Base-by-base conservation (phyloP, 2,888 invertebrate species). In the Encarsia formosa region DNA sequence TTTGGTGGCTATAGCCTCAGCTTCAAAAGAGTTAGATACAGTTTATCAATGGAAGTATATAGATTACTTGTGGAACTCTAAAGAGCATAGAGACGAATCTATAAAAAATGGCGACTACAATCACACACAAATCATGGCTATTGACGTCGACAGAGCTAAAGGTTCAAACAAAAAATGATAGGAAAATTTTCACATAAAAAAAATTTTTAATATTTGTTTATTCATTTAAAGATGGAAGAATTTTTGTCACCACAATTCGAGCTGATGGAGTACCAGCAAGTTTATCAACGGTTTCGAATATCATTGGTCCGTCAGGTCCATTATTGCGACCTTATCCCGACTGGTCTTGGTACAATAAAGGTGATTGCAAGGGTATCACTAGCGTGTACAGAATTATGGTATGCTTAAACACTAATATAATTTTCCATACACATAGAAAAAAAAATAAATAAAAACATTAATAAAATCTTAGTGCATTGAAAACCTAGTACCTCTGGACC, bases 311-410 rank as follows among this genome's bases (percentile, higher is more conserved):
- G 0, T 77, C 77, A 38, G 47, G 47, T 16, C 47, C 2, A 80
- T 78, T 0, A 78, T 88, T 6, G 59, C 65, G 66, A 20, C 80
- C 81, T 0, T 86, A 84, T 70, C 86, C 86, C 0, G 76, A 77
- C 69, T 85, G 84, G 71, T 67, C 74, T n/a, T 81, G 80, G 79
- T 80, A 54, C 34, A 80, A 84, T 58, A 79, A 79, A 60, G 80
- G 81, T 0, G 51, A 81, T 67, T 75, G 80, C 29, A 81, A 83
- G n/a, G 75, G 16, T 19, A 15, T 88, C 32, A 83, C 84, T 0
- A 87, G 87, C 0, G 87, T 86, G 3, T 87, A 84, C 63, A 77
- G 88, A 66, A 76, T 83, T 13, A 79, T 82, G 61, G 87, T 87
- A 73, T 77, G 80, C n/a, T n/a, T n/a, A n/a, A n/a, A n/a, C n/a